Percentiles rank a stretch among this genome's conserved stretches.
Conservation (phyloP, 2,888 invertebrate species). For the Gnatocerus cornutus region DNA sequence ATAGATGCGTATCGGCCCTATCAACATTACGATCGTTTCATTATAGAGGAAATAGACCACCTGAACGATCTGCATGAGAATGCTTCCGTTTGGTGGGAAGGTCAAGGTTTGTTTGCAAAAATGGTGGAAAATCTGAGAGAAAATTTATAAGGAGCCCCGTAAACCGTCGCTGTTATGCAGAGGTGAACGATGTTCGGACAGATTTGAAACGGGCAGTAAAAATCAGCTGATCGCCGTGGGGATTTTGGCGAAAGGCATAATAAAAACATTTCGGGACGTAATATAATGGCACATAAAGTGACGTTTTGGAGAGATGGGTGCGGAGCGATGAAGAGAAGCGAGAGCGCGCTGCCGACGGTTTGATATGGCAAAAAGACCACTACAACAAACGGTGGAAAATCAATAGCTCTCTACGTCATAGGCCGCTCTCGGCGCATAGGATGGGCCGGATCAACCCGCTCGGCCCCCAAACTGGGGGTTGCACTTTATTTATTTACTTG, state of each 20-base stretch:
- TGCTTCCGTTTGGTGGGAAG: neutral
- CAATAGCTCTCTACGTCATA: conserved; percentile 69
- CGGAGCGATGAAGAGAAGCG: conserved; percentile 50
- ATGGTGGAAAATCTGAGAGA: conserved; percentile 6
- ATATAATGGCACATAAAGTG: conserved; percentile 66
- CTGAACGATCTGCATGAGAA: too few species aligned
- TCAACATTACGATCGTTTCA: neutral
- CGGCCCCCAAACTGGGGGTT: conserved; percentile 31
- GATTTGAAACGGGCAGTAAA: conserved; percentile 58
- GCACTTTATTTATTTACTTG: conserved; percentile 45
- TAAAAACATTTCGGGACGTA: conserved; percentile 60
- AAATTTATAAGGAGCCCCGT: conserved; percentile 10
- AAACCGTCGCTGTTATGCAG: conserved; percentile 40
- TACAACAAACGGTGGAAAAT: conserved; percentile 65
- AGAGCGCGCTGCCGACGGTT: conserved; percentile 42
- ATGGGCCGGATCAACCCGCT: conserved; percentile 55
- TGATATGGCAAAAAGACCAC: conserved; percentile 63
- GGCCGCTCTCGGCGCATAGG: conserved; percentile 58
- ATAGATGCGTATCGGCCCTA: conserved; percentile 15
- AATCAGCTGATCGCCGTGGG: conserved; percentile 60
- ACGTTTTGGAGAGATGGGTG: conserved; percentile 63
- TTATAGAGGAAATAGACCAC: too few species aligned
- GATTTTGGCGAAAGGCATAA: conserved; percentile 54
- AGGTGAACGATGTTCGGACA: conserved; percentile 56
- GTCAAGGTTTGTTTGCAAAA: conserved; percentile 31